Percentiles rank a stretch among this genome's conserved stretches.
These are phyloP conservation scores for Herminia tarsipennalis DNA, from an alignment of 2,888 invertebrate species.

Conservation along the genomic window DNA sequence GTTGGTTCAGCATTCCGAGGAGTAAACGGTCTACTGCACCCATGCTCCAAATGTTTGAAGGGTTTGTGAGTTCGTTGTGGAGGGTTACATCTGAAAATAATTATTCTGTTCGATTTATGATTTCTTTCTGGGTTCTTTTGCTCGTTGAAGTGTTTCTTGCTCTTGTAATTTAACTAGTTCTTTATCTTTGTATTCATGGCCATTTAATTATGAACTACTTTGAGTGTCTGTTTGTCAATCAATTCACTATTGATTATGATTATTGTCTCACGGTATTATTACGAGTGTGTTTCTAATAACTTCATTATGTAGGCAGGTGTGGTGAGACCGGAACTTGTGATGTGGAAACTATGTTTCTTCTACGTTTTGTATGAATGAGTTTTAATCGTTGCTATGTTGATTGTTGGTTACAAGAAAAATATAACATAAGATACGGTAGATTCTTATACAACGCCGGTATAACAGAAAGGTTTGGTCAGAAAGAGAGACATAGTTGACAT, in stretches of 20 bases:
- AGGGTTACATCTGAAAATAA: slow-evolving; percentile 89
- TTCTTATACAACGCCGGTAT: too few species aligned
- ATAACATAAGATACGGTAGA: too few species aligned
- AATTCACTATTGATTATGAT: neutral
- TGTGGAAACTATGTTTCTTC: slow-evolving; percentile 7
- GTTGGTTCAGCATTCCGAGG: slow-evolving; percentile 91
- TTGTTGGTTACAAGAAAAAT: neutral
- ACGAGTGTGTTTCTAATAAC: neutral
- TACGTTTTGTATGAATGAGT: neutral
- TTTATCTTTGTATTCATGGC: too few species aligned
- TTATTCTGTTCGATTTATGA: too few species aligned
- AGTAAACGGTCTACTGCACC: slow-evolving; percentile 93
- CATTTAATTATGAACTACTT: neutral
- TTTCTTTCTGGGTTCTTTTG: too few species aligned
- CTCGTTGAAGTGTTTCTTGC: neutral
- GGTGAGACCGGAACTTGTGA: slow-evolving; percentile 4
- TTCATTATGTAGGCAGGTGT: neutral
- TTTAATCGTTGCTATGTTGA: neutral
- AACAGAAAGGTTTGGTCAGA: too few species aligned
- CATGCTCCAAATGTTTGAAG: slow-evolving; percentile 89
- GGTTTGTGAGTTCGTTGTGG: slow-evolving; percentile 91
- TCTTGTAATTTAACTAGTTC: too few species aligned
- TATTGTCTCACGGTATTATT: slow-evolving; percentile 7
- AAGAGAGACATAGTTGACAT: too few species aligned
- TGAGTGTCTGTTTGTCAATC: neutral